A percentile compares a stretch with the other conserved stretches of the same genome.
Evolutionary conservation across 2,113 vertebrate species (phyloP).

Genomic region (Chunga burmeisteri): DNA sequence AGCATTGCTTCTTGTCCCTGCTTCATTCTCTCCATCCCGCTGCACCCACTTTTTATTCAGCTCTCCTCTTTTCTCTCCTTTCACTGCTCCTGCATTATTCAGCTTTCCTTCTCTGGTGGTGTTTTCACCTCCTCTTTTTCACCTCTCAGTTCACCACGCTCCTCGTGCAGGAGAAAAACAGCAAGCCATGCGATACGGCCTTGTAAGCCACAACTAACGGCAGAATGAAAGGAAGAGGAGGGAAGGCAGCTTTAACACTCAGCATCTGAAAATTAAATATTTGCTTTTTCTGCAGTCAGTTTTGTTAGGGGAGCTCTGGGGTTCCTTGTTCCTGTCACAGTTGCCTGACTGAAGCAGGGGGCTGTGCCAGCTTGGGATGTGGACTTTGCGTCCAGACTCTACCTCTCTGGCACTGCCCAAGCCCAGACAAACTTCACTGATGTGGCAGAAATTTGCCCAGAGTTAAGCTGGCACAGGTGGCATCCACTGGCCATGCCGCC

Average conservation of each 20-base stretch:
- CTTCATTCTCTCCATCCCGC: background rate
- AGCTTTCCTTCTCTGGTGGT: background rate
- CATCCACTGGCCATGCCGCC: background rate
- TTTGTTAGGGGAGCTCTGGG: background rate
- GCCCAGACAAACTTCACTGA: background rate
- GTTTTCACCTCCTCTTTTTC: background rate
- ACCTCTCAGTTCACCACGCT: background rate
- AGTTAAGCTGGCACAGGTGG: background rate
- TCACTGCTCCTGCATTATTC: background rate
- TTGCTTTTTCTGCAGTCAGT: background rate
- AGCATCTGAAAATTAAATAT: background rate
- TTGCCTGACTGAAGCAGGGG: background rate
- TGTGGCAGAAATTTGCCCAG: background rate
- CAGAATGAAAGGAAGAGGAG: background rate
- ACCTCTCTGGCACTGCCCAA: background rate
- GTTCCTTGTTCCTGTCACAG: background rate
- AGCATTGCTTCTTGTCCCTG: background rate
- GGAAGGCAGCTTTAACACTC: background rate
- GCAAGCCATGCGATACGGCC: background rate
- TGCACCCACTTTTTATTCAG: background rate
- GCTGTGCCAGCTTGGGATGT: background rate
- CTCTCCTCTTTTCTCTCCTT: background rate
- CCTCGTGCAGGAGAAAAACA: background rate
- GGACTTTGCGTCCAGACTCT: background rate
- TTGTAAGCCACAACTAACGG: background rate